A percentile compares a stretch with the other conserved stretches of the same genome.
Evolutionary conservation across 2,888 invertebrate species (phyloP).

Genomic region (Taenaris catops): DNA sequence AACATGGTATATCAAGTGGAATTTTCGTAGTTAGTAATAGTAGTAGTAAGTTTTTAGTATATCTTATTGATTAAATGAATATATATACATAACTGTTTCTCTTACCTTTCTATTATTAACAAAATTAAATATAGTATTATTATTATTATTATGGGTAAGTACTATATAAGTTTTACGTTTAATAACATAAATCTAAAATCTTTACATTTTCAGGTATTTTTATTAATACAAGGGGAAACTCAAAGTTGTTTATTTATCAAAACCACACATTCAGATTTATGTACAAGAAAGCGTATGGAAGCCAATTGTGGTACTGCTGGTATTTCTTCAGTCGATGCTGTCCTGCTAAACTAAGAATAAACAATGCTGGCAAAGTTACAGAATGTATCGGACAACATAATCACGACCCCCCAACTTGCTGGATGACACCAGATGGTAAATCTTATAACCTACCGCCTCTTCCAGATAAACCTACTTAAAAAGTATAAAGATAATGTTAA

Average conservation of each 20-base stretch:
- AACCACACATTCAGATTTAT: slow-evolving; percentile 74
- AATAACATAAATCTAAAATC: neutral
- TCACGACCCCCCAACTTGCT: slow-evolving; percentile 70
- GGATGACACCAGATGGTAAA: slow-evolving; percentile 74
- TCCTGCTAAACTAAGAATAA: slow-evolving; percentile 66
- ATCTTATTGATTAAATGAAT: too few relatives aligned
- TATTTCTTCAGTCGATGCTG: slow-evolving; percentile 73
- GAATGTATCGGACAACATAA: slow-evolving; percentile 70
- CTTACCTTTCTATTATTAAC: too few relatives aligned
- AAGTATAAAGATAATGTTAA: slow-evolving; percentile 7
- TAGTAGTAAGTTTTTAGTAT: too few relatives aligned
- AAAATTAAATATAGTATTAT: too few relatives aligned
- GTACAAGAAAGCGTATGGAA: slow-evolving; percentile 75
- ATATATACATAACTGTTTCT: too few relatives aligned
- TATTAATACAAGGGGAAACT: slow-evolving; percentile 72
- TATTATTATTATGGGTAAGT: too few relatives aligned
- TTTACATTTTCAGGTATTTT: slow-evolving; percentile 63
- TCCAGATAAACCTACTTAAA: slow-evolving; percentile 45
- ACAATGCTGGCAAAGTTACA: slow-evolving; percentile 66
- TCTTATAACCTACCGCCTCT: slow-evolving; percentile 64
- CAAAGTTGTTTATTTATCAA: slow-evolving; percentile 70
- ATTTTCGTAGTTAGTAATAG: too few relatives aligned
- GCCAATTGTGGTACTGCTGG: slow-evolving; percentile 74
- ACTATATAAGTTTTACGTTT: too few relatives aligned
- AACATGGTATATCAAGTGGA: too few relatives aligned